A percentile compares a stretch with the other conserved stretches of the same genome.
Evolutionary conservation across 2,797 vertebrate species (phyloP).

Genomic region (Gymnothorax javanicus): DNA sequence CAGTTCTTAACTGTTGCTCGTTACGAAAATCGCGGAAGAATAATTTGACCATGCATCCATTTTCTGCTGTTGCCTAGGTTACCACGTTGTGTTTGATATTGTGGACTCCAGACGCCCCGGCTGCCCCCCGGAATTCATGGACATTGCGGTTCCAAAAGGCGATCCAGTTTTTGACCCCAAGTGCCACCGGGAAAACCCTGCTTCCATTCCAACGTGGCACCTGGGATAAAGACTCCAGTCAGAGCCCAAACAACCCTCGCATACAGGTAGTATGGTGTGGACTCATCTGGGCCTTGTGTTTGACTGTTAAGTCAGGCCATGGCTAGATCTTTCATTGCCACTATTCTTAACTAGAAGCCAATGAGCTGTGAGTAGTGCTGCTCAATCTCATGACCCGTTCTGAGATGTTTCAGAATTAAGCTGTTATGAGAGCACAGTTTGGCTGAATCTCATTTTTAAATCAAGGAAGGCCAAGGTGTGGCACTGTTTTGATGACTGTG

Average conservation of each 20-base stretch:
- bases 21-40: background rate
- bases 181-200: conserved; percentile 68
- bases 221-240: conserved; percentile 83
- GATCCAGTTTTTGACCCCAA: conserved; percentile 81
- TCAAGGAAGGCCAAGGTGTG: background rate
- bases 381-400: background rate
- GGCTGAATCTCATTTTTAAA: background rate
- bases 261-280: conserved; percentile 71
- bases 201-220: conserved; percentile 85
- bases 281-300: background rate
- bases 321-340: background rate
- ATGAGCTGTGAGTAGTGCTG: background rate
- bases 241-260: conserved; percentile 90
- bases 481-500: background rate
- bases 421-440: background rate
- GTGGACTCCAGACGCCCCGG: conserved; percentile 74
- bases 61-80: conserved; percentile 67
- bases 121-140: conserved; percentile 92
- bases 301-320: background rate
- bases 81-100: conserved; percentile 84
- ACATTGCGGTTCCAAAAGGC: conserved; percentile 79
- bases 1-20: background rate
- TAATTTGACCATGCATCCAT: background rate
- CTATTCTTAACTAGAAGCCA: background rate
- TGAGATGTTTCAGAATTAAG: background rate